Percentiles rank a stretch among this genome's conserved stretches.
Evolutionary conservation across 2,113 vertebrate genomes (phyloP).

Genomic region (Siphamia tubifer): DNA sequence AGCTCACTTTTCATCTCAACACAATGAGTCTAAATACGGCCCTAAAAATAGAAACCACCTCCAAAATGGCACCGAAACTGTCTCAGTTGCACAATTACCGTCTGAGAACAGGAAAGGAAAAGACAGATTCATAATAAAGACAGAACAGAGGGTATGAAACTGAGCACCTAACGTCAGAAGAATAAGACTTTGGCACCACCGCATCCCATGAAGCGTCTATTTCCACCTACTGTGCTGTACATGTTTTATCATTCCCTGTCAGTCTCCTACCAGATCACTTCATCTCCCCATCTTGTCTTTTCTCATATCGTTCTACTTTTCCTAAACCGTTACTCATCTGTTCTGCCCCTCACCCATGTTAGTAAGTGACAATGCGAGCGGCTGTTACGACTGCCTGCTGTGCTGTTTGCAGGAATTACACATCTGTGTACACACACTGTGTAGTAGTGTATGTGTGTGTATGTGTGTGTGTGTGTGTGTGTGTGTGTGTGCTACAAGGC

Average conservation of each 20-base stretch:
- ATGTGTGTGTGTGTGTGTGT: background rate
- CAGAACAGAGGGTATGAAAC: background rate
- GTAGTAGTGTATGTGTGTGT: background rate
- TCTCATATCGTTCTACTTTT: background rate
- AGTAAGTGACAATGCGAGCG: background rate
- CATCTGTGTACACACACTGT: background rate
- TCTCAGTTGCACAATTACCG: conserved; percentile 29
- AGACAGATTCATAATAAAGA: background rate
- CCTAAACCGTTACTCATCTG: conserved; percentile 1
- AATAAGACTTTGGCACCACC: background rate
- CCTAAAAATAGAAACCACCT: conserved; percentile 53
- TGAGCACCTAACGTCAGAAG: background rate
- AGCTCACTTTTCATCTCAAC: conserved; percentile 47
- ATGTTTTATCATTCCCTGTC: background rate
- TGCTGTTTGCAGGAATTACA: conserved; percentile 17
- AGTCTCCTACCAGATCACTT: background rate
- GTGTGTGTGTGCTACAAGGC: background rate
- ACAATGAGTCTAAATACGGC: conserved; percentile 44
- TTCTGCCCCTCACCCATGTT: conserved; percentile 7
- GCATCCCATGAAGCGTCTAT: background rate
- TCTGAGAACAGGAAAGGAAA: background rate
- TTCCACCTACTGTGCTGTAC: background rate
- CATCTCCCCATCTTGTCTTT: background rate
- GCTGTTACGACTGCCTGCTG: conserved; percentile 17
- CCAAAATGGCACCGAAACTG: conserved; percentile 37